Conservation (phyloP, 2,888 invertebrate genomes). For the Caenorhabditis zanzibari region DNA sequence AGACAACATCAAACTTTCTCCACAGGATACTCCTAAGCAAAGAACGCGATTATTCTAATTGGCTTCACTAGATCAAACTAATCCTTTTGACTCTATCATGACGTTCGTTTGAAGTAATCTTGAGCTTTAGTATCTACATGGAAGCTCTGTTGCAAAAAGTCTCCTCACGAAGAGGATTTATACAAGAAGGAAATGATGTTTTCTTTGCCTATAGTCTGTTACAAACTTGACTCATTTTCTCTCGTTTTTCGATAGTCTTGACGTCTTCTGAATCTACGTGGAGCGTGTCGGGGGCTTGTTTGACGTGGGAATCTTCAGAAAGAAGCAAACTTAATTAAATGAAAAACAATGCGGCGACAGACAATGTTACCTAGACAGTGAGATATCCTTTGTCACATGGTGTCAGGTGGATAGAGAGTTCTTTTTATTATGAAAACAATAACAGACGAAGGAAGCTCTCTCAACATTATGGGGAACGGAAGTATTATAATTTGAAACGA, state of each 20-base stretch:
- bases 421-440: slow-evolving; percentile 9
- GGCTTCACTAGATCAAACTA: slow-evolving; percentile 17
- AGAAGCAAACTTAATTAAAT: slow-evolving; percentile 27
- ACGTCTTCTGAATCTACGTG: slow-evolving; percentile 22
- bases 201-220: slow-evolving; percentile 18
- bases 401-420: slow-evolving; percentile 12
- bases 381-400: slow-evolving; percentile 20
- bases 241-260: not conserved
- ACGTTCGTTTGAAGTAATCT: slow-evolving; percentile 47
- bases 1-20: not conserved
- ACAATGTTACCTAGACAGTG: slow-evolving; percentile 21
- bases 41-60: slow-evolving; percentile 28
- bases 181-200: slow-evolving; percentile 5
- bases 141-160: not conserved
- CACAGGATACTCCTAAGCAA: not conserved
- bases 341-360: slow-evolving; percentile 29
- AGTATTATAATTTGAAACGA: too few species aligned
- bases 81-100: slow-evolving; percentile 16
- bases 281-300: slow-evolving; percentile 8
- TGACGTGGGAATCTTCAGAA: slow-evolving; percentile 18
- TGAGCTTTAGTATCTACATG: not conserved
- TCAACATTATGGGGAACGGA: too few species aligned
- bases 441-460: not conserved
- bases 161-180: not conserved
- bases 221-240: slow-evolving; percentile 25